phyloP scores from a whole-genome alignment of 2,888 invertebrate species.

The Drosophila suboccidentalis region DNA sequence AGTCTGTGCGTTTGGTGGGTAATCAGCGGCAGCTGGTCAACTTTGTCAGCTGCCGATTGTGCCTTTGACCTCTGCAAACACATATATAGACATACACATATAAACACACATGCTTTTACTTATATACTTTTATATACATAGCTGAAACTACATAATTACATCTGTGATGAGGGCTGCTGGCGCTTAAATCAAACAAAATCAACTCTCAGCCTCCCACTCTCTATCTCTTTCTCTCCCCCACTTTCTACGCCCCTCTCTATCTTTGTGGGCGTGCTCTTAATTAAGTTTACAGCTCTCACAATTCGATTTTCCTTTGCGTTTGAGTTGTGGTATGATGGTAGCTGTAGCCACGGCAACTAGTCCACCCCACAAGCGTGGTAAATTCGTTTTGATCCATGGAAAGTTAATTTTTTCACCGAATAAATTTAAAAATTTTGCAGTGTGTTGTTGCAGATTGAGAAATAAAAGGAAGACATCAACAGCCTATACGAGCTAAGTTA shows the following conservation, averaged over 20 bases:
- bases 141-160: constrained; percentile 62
- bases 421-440: neutral
- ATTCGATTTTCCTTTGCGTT: constrained; percentile 62
- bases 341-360: constrained; percentile 24
- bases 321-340: constrained; percentile 3
- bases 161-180: constrained; percentile 55
- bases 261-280: constrained; percentile 57
- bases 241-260: neutral
- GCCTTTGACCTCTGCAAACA: constrained; percentile 24
- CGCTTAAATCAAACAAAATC: constrained; percentile 76
- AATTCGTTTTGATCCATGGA: neutral
- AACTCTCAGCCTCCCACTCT: constrained; percentile 47
- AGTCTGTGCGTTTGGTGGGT: constrained; percentile 45
- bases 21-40: constrained; percentile 74
- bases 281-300: constrained; percentile 77
- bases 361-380: constrained; percentile 41
- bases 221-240: neutral
- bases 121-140: constrained; percentile 5
- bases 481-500: no score
- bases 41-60: constrained; percentile 19
- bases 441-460: no score
- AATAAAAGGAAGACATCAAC: no score
- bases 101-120: neutral
- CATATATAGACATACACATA: neutral
- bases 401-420: neutral